These are phyloP conservation scores for Nanorana parkeri DNA, from an alignment of 2,113 vertebrate genomes.

Conservation along the genomic window DNA sequence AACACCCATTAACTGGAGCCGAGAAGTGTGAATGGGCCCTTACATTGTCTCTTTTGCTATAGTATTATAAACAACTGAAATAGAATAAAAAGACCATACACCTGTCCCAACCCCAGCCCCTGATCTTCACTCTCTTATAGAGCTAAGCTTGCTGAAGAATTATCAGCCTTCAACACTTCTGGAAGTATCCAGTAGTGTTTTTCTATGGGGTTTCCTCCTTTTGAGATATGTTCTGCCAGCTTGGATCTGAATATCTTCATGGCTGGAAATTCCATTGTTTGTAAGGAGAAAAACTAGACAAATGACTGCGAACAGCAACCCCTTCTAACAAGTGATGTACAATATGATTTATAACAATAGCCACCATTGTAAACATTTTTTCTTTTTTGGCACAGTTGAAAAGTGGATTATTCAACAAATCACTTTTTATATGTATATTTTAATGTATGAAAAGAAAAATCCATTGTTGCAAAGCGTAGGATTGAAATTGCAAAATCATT, in stretches of 20 bases:
- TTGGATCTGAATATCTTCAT: conserved; percentile 1
- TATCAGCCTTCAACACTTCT: no score
- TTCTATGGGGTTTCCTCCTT: no score
- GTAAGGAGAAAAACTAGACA: background rate
- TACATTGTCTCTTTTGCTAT: no score
- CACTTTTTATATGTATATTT: conserved; percentile 17
- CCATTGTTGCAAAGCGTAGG: conserved; percentile 6
- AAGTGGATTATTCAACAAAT: conserved; percentile 26
- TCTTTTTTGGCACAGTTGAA: background rate
- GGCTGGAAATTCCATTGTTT: conserved; percentile 1
- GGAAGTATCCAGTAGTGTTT: no score
- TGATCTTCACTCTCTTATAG: no score
- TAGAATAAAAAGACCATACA: no score
- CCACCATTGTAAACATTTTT: conserved; percentile 23
- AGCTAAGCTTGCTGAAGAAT: no score
- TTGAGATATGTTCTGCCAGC: no score
- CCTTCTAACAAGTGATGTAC: conserved; percentile 10
- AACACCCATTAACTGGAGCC: no score
- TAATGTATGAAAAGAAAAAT: conserved; percentile 18
- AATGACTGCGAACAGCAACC: background rate
- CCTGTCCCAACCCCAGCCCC: no score
- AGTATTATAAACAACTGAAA: no score
- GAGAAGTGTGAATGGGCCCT: no score
- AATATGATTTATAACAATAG: conserved; percentile 6
- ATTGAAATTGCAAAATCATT: conserved; percentile 33